Conservation (phyloP, 53 echinoderm and acorn worm genomes). For the Pentamera pediparva region DNA sequence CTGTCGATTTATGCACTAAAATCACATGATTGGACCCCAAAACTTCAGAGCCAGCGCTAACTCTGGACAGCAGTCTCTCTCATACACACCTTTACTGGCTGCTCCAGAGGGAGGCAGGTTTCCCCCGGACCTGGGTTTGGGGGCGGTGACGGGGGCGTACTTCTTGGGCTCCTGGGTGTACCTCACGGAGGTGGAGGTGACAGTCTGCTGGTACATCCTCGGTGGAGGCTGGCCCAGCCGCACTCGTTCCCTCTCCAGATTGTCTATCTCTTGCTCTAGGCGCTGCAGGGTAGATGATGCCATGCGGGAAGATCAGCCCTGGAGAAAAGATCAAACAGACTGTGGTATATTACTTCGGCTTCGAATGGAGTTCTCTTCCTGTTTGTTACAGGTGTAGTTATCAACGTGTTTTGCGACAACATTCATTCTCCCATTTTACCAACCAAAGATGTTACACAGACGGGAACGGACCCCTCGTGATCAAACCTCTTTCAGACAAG, state of each 20-base stretch:
- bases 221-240: constrained; percentile 11
- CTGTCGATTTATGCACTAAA: no score
- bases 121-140: constrained; percentile 37
- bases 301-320: not conserved
- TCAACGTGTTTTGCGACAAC: no score
- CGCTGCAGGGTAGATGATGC: constrained; percentile 49
- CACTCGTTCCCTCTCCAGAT: constrained; percentile 45
- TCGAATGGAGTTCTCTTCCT: no score
- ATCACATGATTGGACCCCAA: no score
- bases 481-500: no score
- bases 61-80: not conserved
- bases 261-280: constrained; percentile 57
- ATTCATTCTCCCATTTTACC: no score
- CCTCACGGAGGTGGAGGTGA: constrained; percentile 43
- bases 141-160: constrained; percentile 66
- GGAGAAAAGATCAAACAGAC: no score
- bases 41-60: no score
- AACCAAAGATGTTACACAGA: no score
- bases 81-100: constrained; percentile 40
- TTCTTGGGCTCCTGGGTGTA: constrained; percentile 55
- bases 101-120: constrained; percentile 52
- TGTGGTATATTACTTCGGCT: no score
- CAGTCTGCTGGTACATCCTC: constrained; percentile 38
- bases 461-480: no score
- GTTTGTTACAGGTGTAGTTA: no score